These are phyloP conservation scores for Bubalus kerabau DNA, from an alignment of 2,113 vertebrate genomes.

Conservation along the genomic window DNA sequence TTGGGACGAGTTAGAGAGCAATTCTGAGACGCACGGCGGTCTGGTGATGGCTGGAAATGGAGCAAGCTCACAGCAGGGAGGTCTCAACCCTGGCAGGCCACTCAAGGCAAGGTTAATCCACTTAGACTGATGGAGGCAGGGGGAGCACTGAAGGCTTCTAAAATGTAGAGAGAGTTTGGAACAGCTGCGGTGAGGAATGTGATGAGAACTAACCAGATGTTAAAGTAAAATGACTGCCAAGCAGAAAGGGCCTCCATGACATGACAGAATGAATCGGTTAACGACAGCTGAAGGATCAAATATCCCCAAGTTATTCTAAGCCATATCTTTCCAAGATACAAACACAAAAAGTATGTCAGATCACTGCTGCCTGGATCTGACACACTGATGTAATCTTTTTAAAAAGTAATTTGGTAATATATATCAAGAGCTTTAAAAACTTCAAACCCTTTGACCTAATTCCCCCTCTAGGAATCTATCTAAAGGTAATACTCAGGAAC, in stretches of 20 bases:
- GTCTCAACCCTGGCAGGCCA: background rate
- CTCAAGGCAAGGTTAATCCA: background rate
- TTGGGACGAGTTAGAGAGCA: background rate
- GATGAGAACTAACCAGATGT: background rate
- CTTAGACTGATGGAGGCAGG: background rate
- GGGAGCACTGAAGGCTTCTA: background rate
- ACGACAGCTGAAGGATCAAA: background rate
- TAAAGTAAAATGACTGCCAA: background rate
- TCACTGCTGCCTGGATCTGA: background rate
- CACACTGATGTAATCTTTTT: background rate
- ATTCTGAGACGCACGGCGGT: background rate
- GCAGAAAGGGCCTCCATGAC: background rate
- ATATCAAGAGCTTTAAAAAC: background rate
- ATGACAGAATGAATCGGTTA: background rate
- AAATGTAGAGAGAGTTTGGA: background rate
- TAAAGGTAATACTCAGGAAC: background rate
- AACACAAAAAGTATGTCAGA: background rate
- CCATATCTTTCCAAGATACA: background rate
- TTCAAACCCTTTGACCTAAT: background rate
- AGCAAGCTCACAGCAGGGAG: background rate
- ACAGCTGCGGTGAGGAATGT: background rate
- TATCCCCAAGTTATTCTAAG: background rate
- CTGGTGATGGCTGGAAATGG: background rate
- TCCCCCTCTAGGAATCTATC: background rate
- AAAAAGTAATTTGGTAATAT: background rate